Evolutionary conservation across 2,888 invertebrate species (phyloP), one percentile per base, ranked within the genome.

Genomic region (Spialia ferax): DNA sequence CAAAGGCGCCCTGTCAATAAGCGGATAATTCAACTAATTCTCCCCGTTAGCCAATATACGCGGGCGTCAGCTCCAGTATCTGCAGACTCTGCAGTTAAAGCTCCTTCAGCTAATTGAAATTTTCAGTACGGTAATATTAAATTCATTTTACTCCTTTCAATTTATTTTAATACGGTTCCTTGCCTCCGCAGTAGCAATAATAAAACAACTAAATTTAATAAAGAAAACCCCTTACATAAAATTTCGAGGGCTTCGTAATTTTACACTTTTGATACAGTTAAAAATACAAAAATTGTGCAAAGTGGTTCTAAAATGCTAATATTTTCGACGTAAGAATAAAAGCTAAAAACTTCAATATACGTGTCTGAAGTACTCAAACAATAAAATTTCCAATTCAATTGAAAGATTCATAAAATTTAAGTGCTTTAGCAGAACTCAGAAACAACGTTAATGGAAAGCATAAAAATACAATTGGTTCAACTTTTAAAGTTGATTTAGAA

Each of bases 41-140:
- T 5, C 42, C 42, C 54, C 20, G 63, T 55, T 63, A 42, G 54
- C 10, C 63, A 50, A 54, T 55, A 63, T 63, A 63, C 63, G 55
- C 18, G 13, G 42, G 35, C 54, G 55, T 52, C 26, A 20, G 13
- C 20, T 8, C 42, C 42, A 20, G 45, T n/a, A n/a, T n/a, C n/a
- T n/a, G n/a, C n/a, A n/a, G n/a, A n/a, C n/a, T n/a, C 29, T 26
- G 55, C 45, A 55, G 63, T 45, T 63, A 52, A 42, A 63, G 42
- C 42, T 42, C 54, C 63, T 42, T n/a, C 63, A 42, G 55, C 55
- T 55, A 63, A 63, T 63, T 63, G 63, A 63, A 63, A 63, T 55
- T 63, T 63, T 63, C 63, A 55, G 63, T 55, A 55, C 55, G 22
- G 42, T 23, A 55, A 54, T 55, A 63, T 63, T 63, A 63, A 63